Evolutionary conservation across 2,888 invertebrate genomes (phyloP), one percentile per base, ranked within the genome.

Genomic region (Drosophila heteroneura): DNA sequence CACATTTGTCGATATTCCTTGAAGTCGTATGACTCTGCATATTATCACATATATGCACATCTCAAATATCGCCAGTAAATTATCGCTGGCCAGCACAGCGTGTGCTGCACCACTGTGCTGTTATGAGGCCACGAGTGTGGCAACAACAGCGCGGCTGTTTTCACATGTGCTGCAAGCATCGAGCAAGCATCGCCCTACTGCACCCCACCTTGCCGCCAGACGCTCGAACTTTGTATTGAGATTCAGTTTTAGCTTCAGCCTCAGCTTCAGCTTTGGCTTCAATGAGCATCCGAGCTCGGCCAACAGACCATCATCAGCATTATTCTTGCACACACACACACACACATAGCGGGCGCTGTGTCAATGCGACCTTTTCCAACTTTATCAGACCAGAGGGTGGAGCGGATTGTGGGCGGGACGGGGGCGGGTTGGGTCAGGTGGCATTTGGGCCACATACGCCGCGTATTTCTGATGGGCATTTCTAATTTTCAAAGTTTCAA

Each of bases 391-490:
- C 64, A 52, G 7, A 57, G 37, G 67, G 54, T 59, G 56, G 61
- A 54, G 57, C 60, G 62, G 35, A 41, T 33, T 69, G 60, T 64
- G 60, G 41, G 41, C 12, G 47, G 12, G 32, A 47, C 39, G 39
- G 26, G 28, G n/a, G 19, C 19, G 44, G 67, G 53, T 22, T 60
- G 66, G 53, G 47, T 35, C 14, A 33, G n/a, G 62, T 28, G 66
- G 62, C 52, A 51, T 39, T 47, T 51, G 71, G 37, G 60, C 64
- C 78, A 60, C 76, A 79, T 76, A 77, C 70, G 69, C 54, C 57
- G 76, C 75, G 81, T 85, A 87, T 87, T 84, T 91, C 90, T 87
- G 87, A 91, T 90, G 91, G 92, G 91, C 92, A 91, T 91, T 92
- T 92, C 91, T 91, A 92, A 92, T 92, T 92, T 91, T 63, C 81